phyloP scores from a whole-genome alignment of 2,888 invertebrate genomes.

The Idaea straminata region DNA sequence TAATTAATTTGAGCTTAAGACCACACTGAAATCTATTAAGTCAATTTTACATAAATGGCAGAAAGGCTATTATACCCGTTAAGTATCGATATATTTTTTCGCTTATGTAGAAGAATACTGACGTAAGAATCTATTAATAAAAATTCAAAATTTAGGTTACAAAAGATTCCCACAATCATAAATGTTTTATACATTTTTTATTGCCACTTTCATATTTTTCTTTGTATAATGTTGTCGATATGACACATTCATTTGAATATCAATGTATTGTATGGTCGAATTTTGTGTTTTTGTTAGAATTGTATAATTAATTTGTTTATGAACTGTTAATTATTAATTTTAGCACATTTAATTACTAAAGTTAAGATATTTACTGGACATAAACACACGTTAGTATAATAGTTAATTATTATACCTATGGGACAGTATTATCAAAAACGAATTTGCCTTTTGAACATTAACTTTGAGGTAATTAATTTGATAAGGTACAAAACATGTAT shows the following conservation, averaged over 20 bases:
- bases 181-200: slow-evolving; percentile 25
- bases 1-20: neutral
- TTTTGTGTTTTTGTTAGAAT: neutral
- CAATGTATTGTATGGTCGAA: neutral
- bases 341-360: neutral
- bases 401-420: neutral
- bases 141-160: slow-evolving; percentile 22
- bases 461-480: neutral
- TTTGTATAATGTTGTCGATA: slow-evolving; percentile 17
- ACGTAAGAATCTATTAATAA: slow-evolving; percentile 8
- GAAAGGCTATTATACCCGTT: neutral
- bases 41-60: neutral
- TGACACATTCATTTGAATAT: neutral
- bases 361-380: neutral
- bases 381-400: too few relatives aligned
- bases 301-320: neutral
- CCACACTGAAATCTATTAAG: neutral
- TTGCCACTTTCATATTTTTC: slow-evolving; percentile 18
- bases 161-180: slow-evolving; percentile 24
- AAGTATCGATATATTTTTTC: neutral
- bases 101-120: neutral
- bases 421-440: neutral
- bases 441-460: neutral
- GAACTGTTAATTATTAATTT: neutral
- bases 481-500: neutral